phyloP scores from a whole-genome alignment of 2,113 vertebrate species.

The Baryphthengus martii region DNA sequence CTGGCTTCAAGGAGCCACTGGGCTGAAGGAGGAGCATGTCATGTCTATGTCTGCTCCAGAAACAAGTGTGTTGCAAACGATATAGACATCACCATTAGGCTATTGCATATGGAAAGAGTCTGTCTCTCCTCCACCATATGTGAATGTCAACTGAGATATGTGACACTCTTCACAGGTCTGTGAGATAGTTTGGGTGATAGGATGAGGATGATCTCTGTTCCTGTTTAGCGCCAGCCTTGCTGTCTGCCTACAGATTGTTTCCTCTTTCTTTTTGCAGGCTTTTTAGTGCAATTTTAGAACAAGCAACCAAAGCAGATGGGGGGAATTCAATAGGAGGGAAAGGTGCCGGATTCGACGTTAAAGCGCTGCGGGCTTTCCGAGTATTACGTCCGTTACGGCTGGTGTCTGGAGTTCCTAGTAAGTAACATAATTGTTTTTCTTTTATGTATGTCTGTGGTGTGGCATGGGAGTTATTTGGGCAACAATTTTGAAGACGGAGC shows the following conservation, averaged over 20 bases:
- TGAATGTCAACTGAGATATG: not conserved
- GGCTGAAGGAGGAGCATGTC: not conserved
- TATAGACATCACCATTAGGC: not conserved
- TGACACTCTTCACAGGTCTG: constrained; percentile 23
- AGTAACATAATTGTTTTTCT: constrained; percentile 61
- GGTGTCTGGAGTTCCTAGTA: constrained; percentile 98
- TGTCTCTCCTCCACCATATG: constrained; percentile 30
- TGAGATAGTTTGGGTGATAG: not conserved
- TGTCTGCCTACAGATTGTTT: constrained; percentile 44
- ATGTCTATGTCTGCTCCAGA: not conserved
- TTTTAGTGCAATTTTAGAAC: constrained; percentile 99
- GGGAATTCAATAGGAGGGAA: constrained; percentile 94
- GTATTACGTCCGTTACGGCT: constrained; percentile 92
- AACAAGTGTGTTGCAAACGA: not conserved
- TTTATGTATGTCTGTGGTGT: not conserved
- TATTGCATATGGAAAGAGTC: constrained; percentile 28
- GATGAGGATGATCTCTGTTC: constrained; percentile 19
- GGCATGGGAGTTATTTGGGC: not conserved
- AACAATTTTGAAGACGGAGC: not conserved
- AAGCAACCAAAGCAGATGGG: constrained; percentile 96
- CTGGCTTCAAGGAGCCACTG: not conserved
- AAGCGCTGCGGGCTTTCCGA: constrained; percentile 95
- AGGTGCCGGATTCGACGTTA: constrained; percentile 96
- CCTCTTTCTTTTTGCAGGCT: constrained; percentile 79
- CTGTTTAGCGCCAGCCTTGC: not conserved